Evolutionary conservation across 2,888 invertebrate species (phyloP).

Genomic region (Drosophila vallismaia): DNA sequence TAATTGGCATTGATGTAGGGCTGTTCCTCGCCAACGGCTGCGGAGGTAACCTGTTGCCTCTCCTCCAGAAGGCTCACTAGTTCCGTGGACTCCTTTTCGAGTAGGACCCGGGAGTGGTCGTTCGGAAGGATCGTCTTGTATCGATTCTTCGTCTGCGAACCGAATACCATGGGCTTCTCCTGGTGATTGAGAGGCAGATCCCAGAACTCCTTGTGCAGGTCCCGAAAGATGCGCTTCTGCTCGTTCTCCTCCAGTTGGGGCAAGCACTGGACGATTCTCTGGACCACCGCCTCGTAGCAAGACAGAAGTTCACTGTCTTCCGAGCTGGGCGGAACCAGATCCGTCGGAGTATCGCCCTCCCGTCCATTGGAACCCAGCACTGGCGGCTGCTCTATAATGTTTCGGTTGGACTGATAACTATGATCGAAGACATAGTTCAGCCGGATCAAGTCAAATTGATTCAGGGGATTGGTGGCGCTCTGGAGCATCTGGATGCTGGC

Average conservation of each 20-base stretch:
- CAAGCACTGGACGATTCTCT: constrained; percentile 53
- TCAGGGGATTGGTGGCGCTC: constrained; percentile 88
- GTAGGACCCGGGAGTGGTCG: constrained; percentile 92
- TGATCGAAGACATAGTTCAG: constrained; percentile 86
- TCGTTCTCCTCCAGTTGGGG: constrained; percentile 86
- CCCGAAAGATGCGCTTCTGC: constrained; percentile 87
- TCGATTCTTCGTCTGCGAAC: constrained; percentile 94
- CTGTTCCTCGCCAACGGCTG: constrained; percentile 84
- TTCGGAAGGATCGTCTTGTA: constrained; percentile 96
- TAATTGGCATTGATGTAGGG: constrained; percentile 97
- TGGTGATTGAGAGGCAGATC: constrained; percentile 96
- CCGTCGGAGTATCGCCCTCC: constrained; percentile 71
- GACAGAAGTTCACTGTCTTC: constrained; percentile 78
- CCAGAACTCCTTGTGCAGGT: constrained; percentile 95
- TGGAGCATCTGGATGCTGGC: constrained; percentile 90
- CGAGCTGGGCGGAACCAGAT: constrained; percentile 68
- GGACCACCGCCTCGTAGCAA: constrained; percentile 70
- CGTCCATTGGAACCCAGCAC: constrained; percentile 49
- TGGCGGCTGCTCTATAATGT: constrained; percentile 58
- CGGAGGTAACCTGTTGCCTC: background rate
- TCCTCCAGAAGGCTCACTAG: constrained; percentile 57
- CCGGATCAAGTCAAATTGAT: constrained; percentile 86
- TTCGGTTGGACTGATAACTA: constrained; percentile 73
- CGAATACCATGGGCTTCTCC: constrained; percentile 94
- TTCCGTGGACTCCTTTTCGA: constrained; percentile 83